Evolutionary conservation across 2,888 invertebrate species (phyloP).

Genomic region (Carpatolechia fugitivella): DNA sequence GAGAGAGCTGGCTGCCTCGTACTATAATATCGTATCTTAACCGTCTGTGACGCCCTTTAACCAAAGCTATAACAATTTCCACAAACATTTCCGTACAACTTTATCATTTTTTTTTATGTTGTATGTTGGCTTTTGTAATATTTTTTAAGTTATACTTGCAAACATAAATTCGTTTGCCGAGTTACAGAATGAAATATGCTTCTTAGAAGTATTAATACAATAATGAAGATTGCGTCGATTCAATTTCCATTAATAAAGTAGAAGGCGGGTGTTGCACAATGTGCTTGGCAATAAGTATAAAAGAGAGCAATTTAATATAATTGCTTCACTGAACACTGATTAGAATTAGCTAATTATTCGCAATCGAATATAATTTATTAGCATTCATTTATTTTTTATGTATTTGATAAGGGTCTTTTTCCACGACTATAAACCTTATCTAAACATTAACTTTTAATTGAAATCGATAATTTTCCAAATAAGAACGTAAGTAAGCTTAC

Average conservation of each 20-base stretch:
- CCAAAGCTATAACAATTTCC: too few relatives aligned
- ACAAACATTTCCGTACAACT: too few relatives aligned
- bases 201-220: background rate
- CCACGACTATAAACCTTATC: slow-evolving; percentile 1
- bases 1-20: too few relatives aligned
- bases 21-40: too few relatives aligned
- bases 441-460: background rate
- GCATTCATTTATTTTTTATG: slow-evolving; percentile 4
- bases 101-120: too few relatives aligned
- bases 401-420: slow-evolving; percentile 9
- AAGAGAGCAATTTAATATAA: slow-evolving; percentile 17
- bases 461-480: background rate
- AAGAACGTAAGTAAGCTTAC: background rate
- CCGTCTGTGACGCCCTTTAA: too few relatives aligned
- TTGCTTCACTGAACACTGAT: slow-evolving; percentile 13
- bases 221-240: slow-evolving; percentile 9
- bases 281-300: slow-evolving; percentile 6
- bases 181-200: background rate
- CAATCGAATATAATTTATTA: slow-evolving; percentile 8
- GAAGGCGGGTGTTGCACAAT: slow-evolving; percentile 4
- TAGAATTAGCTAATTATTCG: slow-evolving; percentile 13
- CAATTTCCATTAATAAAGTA: slow-evolving; percentile 9
- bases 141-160: too few relatives aligned
- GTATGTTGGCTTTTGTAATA: too few relatives aligned
- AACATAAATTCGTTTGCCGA: background rate